These are phyloP conservation scores for Neostethus bicornis DNA, from an alignment of 2,797 vertebrate species.

Conservation along the genomic window DNA sequence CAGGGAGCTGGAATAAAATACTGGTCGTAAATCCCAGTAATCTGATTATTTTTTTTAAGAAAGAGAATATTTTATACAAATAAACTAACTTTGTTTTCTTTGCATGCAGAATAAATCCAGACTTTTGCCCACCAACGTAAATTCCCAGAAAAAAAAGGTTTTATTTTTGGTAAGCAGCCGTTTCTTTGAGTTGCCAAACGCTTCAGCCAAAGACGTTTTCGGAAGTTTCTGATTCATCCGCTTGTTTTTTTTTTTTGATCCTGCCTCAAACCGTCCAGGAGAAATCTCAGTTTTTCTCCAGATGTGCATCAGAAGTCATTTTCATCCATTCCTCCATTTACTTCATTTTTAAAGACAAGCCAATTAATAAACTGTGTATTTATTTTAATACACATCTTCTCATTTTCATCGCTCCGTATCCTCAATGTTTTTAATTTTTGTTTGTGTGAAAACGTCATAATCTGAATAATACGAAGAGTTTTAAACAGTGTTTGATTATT, in stretches of 20 bases:
- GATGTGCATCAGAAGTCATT: slow-evolving; percentile 21
- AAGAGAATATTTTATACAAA: too few species aligned
- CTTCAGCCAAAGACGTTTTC: slow-evolving; percentile 75
- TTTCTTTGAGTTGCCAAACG: slow-evolving; percentile 70
- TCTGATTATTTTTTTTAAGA: too few species aligned
- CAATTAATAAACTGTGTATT: slow-evolving; percentile 59
- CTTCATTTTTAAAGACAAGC: slow-evolving; percentile 32
- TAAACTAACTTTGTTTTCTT: too few species aligned
- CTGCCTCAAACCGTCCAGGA: not conserved
- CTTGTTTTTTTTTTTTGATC: too few species aligned
- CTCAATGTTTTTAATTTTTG: slow-evolving; percentile 5
- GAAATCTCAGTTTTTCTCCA: slow-evolving; percentile 5
- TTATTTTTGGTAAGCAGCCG: slow-evolving; percentile 14
- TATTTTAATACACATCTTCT: slow-evolving; percentile 43
- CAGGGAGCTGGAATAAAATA: too few species aligned
- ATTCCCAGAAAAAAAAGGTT: too few species aligned
- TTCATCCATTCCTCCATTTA: slow-evolving; percentile 28
- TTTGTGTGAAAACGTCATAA: too few species aligned
- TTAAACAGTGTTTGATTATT: too few species aligned
- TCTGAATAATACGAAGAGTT: too few species aligned
- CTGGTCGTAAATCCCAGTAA: too few species aligned
- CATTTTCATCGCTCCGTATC: slow-evolving; percentile 25
- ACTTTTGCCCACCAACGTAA: slow-evolving; percentile 14
- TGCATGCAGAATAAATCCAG: too few species aligned
- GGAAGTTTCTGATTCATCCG: slow-evolving; percentile 48